Evolutionary conservation across 2,888 invertebrate genomes (phyloP).

Genomic region (Penaeus monodon): DNA sequence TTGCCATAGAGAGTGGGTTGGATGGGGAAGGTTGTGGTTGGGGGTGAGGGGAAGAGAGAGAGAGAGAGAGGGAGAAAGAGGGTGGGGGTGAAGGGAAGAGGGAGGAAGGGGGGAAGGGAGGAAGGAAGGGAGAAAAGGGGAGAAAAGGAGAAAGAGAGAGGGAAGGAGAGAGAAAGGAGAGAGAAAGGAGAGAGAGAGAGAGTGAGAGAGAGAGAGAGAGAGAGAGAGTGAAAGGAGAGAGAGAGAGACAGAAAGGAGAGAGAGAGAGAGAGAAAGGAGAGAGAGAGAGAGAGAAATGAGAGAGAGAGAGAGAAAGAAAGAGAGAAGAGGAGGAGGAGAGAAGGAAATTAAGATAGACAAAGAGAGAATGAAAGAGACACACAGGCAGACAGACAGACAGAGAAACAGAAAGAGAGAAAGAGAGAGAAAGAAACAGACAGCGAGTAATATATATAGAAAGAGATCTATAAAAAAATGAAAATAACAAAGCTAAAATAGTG

Average conservation of each 20-base stretch:
- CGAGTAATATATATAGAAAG: neutral
- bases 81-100: neutral
- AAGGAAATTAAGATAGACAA: neutral
- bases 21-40: no score
- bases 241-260: no score
- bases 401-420: neutral
- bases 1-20: no score
- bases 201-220: neutral
- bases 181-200: neutral
- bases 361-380: neutral
- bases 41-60: neutral
- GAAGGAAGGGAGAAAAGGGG: no score
- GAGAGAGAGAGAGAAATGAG: conserved; percentile 9
- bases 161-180: neutral
- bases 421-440: conserved; percentile 9
- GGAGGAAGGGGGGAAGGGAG: no score
- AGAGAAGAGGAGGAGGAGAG: neutral
- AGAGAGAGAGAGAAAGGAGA: neutral
- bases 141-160: no score
- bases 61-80: neutral
- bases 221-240: no score
- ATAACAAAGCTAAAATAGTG: no score
- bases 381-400: neutral
- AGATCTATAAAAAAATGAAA: no score
- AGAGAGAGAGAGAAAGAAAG: neutral